A percentile compares a stretch with the other conserved stretches of the same genome.
These are phyloP conservation scores for Calephelis virginiensis DNA, from an alignment of 1,140 invertebrate species.

Conservation along the genomic window DNA sequence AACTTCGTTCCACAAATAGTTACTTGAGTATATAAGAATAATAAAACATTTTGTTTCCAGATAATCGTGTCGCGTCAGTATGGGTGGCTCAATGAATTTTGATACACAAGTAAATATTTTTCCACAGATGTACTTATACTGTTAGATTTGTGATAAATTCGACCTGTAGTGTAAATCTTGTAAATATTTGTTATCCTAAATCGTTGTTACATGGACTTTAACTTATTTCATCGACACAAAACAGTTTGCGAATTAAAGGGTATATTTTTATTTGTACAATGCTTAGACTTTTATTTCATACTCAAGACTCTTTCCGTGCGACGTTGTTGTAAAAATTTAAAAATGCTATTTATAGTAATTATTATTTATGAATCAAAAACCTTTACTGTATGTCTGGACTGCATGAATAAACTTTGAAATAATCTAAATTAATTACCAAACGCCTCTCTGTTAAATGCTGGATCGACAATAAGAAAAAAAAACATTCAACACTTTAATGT, in stretches of 20 bases:
- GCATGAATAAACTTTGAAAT: no score
- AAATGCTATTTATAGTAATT: no score
- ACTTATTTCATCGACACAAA: neutral
- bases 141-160: constrained; percentile 11
- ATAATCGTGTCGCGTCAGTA: constrained; percentile 1
- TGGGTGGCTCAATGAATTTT: constrained; percentile 20
- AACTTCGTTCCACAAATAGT: no score
- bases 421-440: no score
- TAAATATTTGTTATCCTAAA: constrained; percentile 15
- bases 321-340: neutral
- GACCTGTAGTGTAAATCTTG: constrained; percentile 4
- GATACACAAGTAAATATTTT: constrained; percentile 22
- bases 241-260: neutral
- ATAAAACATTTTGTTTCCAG: constrained; percentile 21
- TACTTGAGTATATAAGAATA: neutral
- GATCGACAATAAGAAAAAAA: no score
- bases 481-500: no score
- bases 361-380: no score
- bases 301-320: neutral
- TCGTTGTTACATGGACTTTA: constrained; percentile 8
- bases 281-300: neutral
- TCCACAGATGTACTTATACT: constrained; percentile 20
- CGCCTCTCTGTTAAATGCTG: no score
- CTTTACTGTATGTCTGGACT: no score
- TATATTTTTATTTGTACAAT: constrained; percentile 6